These are phyloP conservation scores for Diadromus collaris DNA, from an alignment of 2,888 invertebrate genomes.

Conservation along the genomic window DNA sequence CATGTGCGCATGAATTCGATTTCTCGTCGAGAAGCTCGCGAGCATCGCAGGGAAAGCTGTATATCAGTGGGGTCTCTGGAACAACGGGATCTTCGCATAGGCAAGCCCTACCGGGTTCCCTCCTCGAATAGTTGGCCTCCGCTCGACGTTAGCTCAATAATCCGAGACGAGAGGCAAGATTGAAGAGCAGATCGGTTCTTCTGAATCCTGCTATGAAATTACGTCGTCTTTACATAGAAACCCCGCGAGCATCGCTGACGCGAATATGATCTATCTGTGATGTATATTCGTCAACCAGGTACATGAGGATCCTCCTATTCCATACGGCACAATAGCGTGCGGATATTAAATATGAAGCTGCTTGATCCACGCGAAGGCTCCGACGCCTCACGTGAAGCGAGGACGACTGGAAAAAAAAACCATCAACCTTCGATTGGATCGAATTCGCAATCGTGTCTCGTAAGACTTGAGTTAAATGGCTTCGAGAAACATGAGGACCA, in stretches of 20 bases:
- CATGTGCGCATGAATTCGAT: slow-evolving; percentile 51
- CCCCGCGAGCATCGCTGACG: neutral
- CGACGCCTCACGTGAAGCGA: neutral
- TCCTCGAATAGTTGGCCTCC: slow-evolving; percentile 3
- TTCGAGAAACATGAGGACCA: neutral
- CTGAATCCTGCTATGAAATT: slow-evolving; percentile 3
- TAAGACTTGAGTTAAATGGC: neutral
- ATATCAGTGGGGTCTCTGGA: slow-evolving; percentile 11
- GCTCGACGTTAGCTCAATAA: slow-evolving; percentile 43
- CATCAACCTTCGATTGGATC: neutral
- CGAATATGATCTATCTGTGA: slow-evolving; percentile 30
- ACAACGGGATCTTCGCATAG: slow-evolving; percentile 22
- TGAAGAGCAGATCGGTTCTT: neutral
- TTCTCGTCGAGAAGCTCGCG: slow-evolving; percentile 38
- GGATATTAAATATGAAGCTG: neutral
- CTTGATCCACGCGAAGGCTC: neutral
- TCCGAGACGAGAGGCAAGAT: slow-evolving; percentile 30
- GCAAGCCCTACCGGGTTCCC: slow-evolving; percentile 33
- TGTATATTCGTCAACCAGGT: neutral
- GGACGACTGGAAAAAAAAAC: neutral
- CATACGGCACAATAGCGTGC: neutral
- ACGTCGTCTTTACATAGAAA: neutral
- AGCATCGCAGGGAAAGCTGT: slow-evolving; percentile 27
- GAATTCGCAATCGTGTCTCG: neutral
- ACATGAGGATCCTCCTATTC: neutral